A percentile compares a stretch with the other conserved stretches of the same genome.
phyloP scores from a whole-genome alignment of 2,797 vertebrate genomes.

The Coilia nasus region DNA sequence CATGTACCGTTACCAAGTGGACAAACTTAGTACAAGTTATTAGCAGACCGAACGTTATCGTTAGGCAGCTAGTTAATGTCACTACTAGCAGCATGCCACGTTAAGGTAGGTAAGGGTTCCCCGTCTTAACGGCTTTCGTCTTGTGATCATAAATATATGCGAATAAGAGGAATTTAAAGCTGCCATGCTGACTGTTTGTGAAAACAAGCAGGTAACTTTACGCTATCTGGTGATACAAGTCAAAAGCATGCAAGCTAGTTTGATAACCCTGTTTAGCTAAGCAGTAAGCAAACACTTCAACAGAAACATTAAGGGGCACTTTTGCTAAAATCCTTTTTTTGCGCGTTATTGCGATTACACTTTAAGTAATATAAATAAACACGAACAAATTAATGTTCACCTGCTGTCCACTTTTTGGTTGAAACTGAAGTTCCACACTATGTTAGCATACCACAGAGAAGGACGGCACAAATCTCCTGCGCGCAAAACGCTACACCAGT shows the following conservation, averaged over 20 bases:
- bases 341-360: background rate
- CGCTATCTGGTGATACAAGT: background rate
- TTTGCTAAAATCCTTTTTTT: background rate
- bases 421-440: background rate
- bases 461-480: background rate
- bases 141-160: too few species aligned
- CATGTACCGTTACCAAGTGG: too few species aligned
- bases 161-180: background rate
- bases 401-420: background rate
- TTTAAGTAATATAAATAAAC: background rate
- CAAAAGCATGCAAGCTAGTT: background rate
- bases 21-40: background rate
- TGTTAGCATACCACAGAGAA: background rate
- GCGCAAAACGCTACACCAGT: slow-evolving; percentile 9
- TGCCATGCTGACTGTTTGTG: background rate
- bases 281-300: background rate
- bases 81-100: too few species aligned
- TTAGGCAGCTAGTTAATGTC: too few species aligned
- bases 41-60: background rate
- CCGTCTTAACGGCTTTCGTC: too few species aligned
- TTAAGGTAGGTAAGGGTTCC: too few species aligned
- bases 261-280: slow-evolving; percentile 1
- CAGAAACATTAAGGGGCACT: background rate
- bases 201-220: background rate
- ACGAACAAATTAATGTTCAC: background rate